phyloP scores from a whole-genome alignment of 2,797 vertebrate genomes.

The Sardinella longiceps region DNA sequence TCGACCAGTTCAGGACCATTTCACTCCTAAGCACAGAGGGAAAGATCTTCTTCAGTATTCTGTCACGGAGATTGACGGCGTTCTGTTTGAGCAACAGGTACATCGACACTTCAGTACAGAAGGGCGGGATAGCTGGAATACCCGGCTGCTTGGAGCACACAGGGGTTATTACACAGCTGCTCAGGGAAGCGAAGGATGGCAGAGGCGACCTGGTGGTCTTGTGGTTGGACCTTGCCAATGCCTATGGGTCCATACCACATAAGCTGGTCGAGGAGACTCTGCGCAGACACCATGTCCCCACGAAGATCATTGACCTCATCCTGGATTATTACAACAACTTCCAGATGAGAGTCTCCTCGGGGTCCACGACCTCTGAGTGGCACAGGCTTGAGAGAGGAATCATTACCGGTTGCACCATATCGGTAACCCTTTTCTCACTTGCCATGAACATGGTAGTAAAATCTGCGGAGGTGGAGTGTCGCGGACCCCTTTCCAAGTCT shows the following conservation, averaged over 20 bases:
- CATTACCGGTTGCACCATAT: not conserved
- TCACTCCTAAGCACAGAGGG: no score
- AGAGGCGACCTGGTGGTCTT: not conserved
- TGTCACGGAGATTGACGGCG: no score
- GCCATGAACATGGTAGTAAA: no score
- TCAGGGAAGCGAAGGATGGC: no score
- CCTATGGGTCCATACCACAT: not conserved
- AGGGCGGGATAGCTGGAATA: no score
- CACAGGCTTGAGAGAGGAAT: not conserved
- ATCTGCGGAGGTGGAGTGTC: no score
- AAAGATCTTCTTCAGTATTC: no score
- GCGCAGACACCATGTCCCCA: not conserved
- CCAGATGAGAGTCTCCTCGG: conserved; percentile 62
- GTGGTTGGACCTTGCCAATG: not conserved
- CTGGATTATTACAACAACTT: conserved; percentile 29
- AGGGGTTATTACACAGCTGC: not conserved
- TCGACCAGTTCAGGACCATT: no score
- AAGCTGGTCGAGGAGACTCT: not conserved
- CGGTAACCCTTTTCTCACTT: no score
- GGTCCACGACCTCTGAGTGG: not conserved
- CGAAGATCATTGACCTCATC: not conserved
- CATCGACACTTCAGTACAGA: no score
- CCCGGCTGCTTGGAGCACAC: not conserved
- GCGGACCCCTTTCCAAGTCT: no score
- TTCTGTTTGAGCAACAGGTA: no score